A percentile compares a stretch with the other conserved stretches of the same genome.
Evolutionary conservation across 2,797 vertebrate genomes (phyloP).

Genomic region (Anguilla anguilla): DNA sequence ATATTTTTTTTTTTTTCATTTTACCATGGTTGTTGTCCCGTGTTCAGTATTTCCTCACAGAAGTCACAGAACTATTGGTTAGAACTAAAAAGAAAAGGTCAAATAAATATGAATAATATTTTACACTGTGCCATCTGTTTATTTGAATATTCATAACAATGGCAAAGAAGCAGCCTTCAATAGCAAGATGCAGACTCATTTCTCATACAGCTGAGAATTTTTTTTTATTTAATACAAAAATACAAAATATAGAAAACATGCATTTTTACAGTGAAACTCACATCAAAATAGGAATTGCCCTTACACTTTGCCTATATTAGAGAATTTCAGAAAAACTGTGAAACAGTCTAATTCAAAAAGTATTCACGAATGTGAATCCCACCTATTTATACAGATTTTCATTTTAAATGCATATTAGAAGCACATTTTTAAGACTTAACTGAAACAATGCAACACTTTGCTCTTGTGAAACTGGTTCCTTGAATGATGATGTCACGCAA

Average conservation of each 20-base stretch:
- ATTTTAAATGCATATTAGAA: neutral
- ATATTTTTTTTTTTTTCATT: too few relatives aligned
- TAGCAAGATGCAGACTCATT: neutral
- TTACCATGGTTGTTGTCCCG: too few relatives aligned
- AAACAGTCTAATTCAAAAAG: neutral
- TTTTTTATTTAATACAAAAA: constrained; percentile 30
- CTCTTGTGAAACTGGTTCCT: neutral
- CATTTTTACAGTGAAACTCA: neutral
- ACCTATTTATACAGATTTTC: neutral
- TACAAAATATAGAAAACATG: neutral
- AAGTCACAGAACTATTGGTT: too few relatives aligned
- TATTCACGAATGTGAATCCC: neutral
- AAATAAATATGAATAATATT: neutral
- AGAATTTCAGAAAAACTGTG: neutral
- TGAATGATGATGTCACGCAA: neutral
- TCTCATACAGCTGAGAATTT: neutral
- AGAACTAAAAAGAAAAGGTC: too few relatives aligned
- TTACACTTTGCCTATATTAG: neutral
- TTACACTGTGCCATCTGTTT: neutral
- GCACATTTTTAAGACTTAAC: neutral
- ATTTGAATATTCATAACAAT: neutral
- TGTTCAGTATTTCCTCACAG: too few relatives aligned
- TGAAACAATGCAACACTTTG: neutral
- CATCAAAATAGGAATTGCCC: neutral
- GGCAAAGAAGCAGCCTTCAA: neutral